Evolutionary conservation across 2,113 vertebrate genomes (phyloP).

Genomic region (Nibea albiflora): DNA sequence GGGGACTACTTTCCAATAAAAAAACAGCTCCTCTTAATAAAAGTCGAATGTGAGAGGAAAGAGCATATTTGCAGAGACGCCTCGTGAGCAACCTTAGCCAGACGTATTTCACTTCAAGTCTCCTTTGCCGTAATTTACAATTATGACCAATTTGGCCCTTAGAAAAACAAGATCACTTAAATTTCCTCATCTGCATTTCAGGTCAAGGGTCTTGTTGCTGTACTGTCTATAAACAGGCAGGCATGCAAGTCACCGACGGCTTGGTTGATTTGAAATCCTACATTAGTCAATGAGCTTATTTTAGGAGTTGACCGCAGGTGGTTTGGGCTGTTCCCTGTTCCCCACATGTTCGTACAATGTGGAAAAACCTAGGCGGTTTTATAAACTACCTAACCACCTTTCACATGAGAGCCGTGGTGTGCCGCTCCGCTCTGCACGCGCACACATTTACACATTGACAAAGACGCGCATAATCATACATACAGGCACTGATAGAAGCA

Average conservation of each 20-base stretch:
- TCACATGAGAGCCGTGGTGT: constrained; percentile 34
- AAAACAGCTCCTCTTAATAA: constrained; percentile 22
- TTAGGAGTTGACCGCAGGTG: constrained; percentile 74
- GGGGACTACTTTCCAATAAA: neutral
- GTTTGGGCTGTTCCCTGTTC: constrained; percentile 67
- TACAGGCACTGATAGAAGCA: neutral
- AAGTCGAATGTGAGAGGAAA: constrained; percentile 18
- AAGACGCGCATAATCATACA: neutral
- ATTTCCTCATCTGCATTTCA: constrained; percentile 64
- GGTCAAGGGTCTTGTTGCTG: constrained; percentile 63
- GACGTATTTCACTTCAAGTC: constrained; percentile 34
- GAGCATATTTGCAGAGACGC: neutral
- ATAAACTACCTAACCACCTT: constrained; percentile 70
- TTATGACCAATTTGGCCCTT: constrained; percentile 42
- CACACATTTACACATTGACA: constrained; percentile 2
- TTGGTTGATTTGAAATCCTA: constrained; percentile 68
- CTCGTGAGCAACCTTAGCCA: neutral
- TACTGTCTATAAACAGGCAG: constrained; percentile 59
- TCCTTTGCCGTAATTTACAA: constrained; percentile 30
- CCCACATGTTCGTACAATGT: constrained; percentile 73
- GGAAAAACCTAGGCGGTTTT: constrained; percentile 72
- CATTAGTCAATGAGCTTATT: constrained; percentile 80
- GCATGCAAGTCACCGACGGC: constrained; percentile 57
- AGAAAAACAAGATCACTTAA: constrained; percentile 53
- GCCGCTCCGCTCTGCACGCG: constrained; percentile 8